Base-by-base conservation (phyloP, 2,888 invertebrate genomes). In the Andrena hattorfiana region DNA sequence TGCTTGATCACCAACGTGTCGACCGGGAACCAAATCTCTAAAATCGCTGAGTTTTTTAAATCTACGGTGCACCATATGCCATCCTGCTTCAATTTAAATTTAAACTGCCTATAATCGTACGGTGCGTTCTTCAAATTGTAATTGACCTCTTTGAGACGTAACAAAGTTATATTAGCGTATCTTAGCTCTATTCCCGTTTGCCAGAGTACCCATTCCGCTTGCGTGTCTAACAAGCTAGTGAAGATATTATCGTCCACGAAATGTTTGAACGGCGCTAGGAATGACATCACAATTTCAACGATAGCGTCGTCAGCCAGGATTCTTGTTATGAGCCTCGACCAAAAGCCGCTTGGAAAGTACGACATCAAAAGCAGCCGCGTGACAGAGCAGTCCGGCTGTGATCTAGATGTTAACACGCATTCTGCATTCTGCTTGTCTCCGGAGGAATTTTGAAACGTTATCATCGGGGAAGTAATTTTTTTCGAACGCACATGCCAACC, bases 311-410 rank as follows among this genome's bases (percentile, higher is more conserved):
- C 99, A 0, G 98, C 98, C 76, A 99, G 94, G 81, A 99, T 96
- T n/a, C 99, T 95, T 0, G 99, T 98, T 83, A 98, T 97, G 28
- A 99, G 95, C 1, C 99, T 95, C 0, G 99, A 97, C 99, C 99
- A 99, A 95, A 99, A 99, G 0, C 99, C 99, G 85, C 98, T 97
- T 0, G 99, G 99, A 93, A 99, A 98, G 94, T 99, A 99, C 0
- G 99, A 98, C 96, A 99, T 97, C 10, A 99, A 95, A 16, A 99
- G 95, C 72, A 99, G 95, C 0, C 98, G 95, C 0, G 97, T 96
- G 62, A 97, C 95, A 0, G 96, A 95, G 62, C 95, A 95, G 71
- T 95, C 95, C 7, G 95, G 94, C 7, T 95, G 95, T 6, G 96
- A 92, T 71, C 95, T 94, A 49, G 95, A 94, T 4, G 94, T 94